A percentile compares a stretch with the other conserved stretches of the same genome.
These are phyloP conservation scores for Silvanus unidentatus DNA, from an alignment of 2,888 invertebrate genomes.

Conservation along the genomic window DNA sequence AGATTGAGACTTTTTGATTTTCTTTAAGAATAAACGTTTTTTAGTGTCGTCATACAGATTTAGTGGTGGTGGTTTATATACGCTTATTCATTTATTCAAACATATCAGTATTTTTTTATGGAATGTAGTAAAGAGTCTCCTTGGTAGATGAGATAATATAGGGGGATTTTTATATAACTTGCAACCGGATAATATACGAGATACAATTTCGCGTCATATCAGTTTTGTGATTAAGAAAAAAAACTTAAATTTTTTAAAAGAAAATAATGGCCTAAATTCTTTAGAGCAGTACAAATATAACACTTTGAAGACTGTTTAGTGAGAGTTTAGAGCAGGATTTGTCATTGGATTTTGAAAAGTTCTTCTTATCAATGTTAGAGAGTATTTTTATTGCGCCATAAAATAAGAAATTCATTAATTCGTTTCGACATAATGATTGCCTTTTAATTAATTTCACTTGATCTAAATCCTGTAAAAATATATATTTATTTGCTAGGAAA, in stretches of 20 bases:
- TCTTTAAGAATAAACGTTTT: no score
- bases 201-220: background rate
- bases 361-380: no score
- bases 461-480: no score
- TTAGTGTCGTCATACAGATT: no score
- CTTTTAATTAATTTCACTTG: no score
- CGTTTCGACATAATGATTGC: slow-evolving; percentile 4
- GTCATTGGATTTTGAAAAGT: no score
- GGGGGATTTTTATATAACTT: no score
- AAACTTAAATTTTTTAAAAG: no score
- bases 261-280: slow-evolving; percentile 27
- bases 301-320: slow-evolving; percentile 34
- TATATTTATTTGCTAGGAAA: no score
- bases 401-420: slow-evolving; percentile 7
- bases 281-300: slow-evolving; percentile 36
- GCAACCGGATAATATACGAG: no score
- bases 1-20: no score
- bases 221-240: slow-evolving; percentile 1
- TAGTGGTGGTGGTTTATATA: background rate
- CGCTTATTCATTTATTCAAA: slow-evolving; percentile 9
- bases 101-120: slow-evolving; percentile 24
- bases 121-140: slow-evolving; percentile 16
- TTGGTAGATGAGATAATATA: slow-evolving; percentile 14
- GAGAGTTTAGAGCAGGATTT: slow-evolving; percentile 16
- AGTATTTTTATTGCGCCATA: no score